A percentile compares a stretch with the other conserved stretches of the same genome.
Conservation (phyloP, 2,888 invertebrate species). For the Anthophora plumipes region DNA sequence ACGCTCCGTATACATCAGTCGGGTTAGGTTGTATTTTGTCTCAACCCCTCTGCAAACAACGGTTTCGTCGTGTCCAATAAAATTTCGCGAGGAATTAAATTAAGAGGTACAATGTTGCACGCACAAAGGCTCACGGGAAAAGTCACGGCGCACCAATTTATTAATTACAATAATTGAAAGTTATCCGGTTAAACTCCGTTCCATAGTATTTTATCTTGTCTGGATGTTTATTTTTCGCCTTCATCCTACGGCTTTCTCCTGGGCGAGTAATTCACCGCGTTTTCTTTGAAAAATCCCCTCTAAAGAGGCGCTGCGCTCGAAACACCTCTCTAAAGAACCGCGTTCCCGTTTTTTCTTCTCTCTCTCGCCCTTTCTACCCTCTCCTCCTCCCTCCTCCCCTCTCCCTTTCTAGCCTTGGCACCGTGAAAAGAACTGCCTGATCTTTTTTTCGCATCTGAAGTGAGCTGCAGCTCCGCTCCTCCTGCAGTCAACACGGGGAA, state of each 20-base stretch:
- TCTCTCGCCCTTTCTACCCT: no score
- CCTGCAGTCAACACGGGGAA: not conserved
- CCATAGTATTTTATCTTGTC: not conserved
- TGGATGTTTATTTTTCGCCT: not conserved
- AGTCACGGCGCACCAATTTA: not conserved
- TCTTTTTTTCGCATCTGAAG: not conserved
- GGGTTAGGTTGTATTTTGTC: no score
- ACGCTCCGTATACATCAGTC: no score
- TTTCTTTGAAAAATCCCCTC: constrained; percentile 7
- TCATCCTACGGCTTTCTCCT: not conserved
- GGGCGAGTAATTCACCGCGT: not conserved
- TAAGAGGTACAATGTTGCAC: not conserved
- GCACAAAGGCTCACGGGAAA: not conserved
- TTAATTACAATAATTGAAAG: not conserved
- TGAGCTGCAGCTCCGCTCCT: not conserved
- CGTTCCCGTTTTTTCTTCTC: constrained; percentile 7
- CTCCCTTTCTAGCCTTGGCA: not conserved
- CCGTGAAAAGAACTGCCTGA: constrained; percentile 7
- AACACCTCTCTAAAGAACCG: constrained; percentile 26
- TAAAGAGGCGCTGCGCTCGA: constrained; percentile 14
- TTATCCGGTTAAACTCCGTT: not conserved
- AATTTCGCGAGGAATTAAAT: not conserved
- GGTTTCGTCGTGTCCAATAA: not conserved
- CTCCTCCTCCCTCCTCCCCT: no score
- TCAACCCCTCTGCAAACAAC: no score